phyloP scores from a whole-genome alignment of 2,888 invertebrate genomes.

The Fragum sueziense region DNA sequence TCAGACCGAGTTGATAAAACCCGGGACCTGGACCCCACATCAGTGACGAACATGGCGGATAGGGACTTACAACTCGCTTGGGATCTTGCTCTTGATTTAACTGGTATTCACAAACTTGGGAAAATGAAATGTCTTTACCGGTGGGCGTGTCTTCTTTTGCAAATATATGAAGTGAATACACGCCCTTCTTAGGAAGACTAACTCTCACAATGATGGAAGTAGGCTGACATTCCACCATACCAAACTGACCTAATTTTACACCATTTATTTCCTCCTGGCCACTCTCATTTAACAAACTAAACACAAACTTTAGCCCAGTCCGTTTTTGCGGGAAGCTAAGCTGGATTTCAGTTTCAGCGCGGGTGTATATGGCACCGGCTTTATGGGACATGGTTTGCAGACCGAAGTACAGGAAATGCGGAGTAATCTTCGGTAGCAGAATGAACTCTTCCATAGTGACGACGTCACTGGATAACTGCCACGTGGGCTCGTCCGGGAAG shows the following conservation, averaged over 20 bases:
- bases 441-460: conserved; percentile 64
- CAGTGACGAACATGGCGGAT: conserved; percentile 67
- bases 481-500: conserved; percentile 63
- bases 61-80: conserved; percentile 53
- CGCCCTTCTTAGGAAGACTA: conserved; percentile 62
- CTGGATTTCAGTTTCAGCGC: conserved; percentile 61
- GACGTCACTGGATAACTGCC: conserved; percentile 59
- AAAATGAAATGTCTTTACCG: conserved; percentile 65
- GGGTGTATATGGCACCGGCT: conserved; percentile 56
- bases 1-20: conserved; percentile 64
- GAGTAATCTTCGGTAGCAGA: conserved; percentile 65
- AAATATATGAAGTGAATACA: conserved; percentile 62
- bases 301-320: conserved; percentile 63
- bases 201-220: conserved; percentile 59
- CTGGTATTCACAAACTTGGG: conserved; percentile 66
- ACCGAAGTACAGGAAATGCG: conserved; percentile 66
- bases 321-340: conserved; percentile 60
- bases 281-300: conserved; percentile 55
- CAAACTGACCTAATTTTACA: conserved; percentile 62
- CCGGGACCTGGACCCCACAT: conserved; percentile 68
- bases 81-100: conserved; percentile 61
- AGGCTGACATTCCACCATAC: conserved; percentile 63
- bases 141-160: conserved; percentile 65
- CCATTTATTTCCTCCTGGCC: conserved; percentile 62
- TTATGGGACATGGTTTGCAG: conserved; percentile 64